Percentiles rank a stretch among this genome's conserved stretches.
These are phyloP conservation scores for Panthera tigris DNA, from an alignment of 2,113 vertebrate species.

Conservation along the genomic window DNA sequence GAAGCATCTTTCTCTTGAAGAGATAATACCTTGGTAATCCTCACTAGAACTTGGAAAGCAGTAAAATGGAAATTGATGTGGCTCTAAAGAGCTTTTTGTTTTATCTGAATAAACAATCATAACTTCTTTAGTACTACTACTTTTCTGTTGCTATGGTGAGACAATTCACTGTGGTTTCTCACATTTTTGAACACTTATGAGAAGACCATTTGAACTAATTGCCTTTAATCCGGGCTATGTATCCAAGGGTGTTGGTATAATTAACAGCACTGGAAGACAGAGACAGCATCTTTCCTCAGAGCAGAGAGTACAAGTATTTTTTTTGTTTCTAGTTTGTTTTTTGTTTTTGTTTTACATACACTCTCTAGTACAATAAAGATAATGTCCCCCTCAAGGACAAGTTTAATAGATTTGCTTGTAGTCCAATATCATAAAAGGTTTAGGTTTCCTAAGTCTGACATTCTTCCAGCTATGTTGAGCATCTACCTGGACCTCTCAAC, in stretches of 20 bases:
- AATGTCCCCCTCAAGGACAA: not conserved
- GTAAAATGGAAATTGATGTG: not conserved
- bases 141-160: not conserved
- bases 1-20: not conserved
- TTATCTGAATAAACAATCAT: not conserved
- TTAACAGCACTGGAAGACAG: not conserved
- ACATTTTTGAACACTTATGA: not conserved
- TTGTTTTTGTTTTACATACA: not conserved
- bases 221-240: not conserved
- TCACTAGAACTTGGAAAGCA: not conserved
- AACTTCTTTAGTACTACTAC: not conserved
- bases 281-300: not conserved
- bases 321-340: not conserved
- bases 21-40: not conserved
- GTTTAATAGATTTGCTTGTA: not conserved
- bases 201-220: not conserved
- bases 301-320: not conserved
- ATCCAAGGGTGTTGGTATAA: not conserved
- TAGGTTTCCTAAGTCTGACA: not conserved
- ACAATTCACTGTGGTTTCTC: not conserved
- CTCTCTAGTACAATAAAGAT: not conserved
- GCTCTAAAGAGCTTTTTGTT: not conserved
- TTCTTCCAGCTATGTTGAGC: not conserved
- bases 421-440: not conserved
- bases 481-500: not conserved